These are phyloP conservation scores for Dichetophora obliterata DNA, from an alignment of 2,888 invertebrate species.

Conservation along the genomic window DNA sequence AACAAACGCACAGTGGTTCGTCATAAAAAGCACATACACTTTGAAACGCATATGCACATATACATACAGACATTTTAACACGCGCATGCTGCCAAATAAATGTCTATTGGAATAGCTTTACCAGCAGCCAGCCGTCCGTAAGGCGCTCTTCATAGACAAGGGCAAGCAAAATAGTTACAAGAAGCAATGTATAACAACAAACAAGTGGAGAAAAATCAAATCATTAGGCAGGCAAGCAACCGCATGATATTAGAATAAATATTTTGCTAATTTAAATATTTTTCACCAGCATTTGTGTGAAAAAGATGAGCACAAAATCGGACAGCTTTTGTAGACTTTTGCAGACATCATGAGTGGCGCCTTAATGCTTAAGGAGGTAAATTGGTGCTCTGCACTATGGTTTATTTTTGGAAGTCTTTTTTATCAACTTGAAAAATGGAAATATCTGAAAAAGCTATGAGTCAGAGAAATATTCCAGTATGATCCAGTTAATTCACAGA, in stretches of 20 bases:
- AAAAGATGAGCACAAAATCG: neutral
- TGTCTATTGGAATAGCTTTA: neutral
- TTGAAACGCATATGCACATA: neutral
- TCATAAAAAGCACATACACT: neutral
- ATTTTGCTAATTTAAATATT: constrained; percentile 19
- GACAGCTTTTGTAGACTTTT: neutral
- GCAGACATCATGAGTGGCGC: constrained; percentile 5
- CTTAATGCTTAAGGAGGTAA: neutral
- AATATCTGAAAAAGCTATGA: too few species aligned
- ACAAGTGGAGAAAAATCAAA: constrained; percentile 1
- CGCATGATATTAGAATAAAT: neutral
- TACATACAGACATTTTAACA: neutral
- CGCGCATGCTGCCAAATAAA: constrained; percentile 11
- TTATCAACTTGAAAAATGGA: too few species aligned
- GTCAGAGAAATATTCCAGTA: too few species aligned
- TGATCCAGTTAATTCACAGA: too few species aligned
- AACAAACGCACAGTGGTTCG: neutral
- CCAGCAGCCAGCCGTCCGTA: neutral
- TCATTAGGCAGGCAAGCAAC: neutral
- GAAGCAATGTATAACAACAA: constrained; percentile 19
- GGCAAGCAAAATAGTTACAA: neutral
- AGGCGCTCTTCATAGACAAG: neutral
- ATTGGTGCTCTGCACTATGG: too few species aligned
- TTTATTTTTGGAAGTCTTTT: too few species aligned
- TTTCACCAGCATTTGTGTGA: neutral